Base-by-base conservation (phyloP, 1,140 invertebrate species). In the Drosophila takahashii region DNA sequence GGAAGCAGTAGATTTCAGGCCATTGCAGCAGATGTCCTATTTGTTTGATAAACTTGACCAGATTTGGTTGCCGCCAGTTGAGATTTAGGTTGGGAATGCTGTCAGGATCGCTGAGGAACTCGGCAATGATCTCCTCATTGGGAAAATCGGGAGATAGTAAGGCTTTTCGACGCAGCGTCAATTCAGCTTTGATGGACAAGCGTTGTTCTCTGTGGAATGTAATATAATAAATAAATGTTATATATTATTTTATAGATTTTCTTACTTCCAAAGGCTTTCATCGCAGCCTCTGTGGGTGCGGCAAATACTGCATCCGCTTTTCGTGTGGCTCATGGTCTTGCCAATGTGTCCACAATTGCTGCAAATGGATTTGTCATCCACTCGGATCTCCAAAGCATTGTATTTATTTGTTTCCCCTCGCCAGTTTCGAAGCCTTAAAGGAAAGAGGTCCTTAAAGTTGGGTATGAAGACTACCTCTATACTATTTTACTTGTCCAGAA, bases 1-100 rank as follows among this genome's bases (percentile, higher is more conserved):
- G 94, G 61, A 96, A 95, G 41, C 95, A 94, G 86, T 97, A 97
- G 22, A 95, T 93, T 83, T 95, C 94, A n/a, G 95, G 94, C 96
- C 96, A 98, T 60, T 93, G 93, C 41, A 97, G 86, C 79, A 95
- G 94, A 56, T 92, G 93, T 0, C 92, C 93, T 90, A 96, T 94
- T 77, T 96, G 94, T 90, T 94, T 94, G 94, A 96, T 92, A 92
- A 96, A 96, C 84, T 95, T 94, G 32, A 94, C 92, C 36, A 96
- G 79, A 92, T 95, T 94, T 1, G 96, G 96, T 79, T 94, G 93
- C 27, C 93, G 93, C 95, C 95, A 95, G 58, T 92, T 92, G 10
- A 95, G 92, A 70, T 94, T 83, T 42, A 95, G 83, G 39, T 84
- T 89, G 2, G 93, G 92, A 4, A 94, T 73, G 13, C 77, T 71